These are phyloP conservation scores for Selenia dentaria DNA, from an alignment of 2,888 invertebrate species.

Conservation along the genomic window DNA sequence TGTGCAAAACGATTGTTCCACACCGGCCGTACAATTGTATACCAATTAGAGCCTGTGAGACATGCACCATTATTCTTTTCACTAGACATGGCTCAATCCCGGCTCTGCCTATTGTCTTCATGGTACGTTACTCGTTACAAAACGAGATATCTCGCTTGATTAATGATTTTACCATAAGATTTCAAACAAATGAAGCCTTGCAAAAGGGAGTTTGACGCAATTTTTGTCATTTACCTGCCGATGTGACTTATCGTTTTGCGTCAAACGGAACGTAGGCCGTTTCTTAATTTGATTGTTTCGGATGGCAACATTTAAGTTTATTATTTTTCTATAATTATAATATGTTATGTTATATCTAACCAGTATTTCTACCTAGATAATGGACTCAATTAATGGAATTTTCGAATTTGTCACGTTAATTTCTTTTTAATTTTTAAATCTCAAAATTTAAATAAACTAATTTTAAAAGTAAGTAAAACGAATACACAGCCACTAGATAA, in stretches of 20 bases:
- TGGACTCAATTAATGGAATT: too few relatives aligned
- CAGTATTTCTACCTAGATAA: too few relatives aligned
- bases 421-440: too few relatives aligned
- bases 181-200: slow-evolving; percentile 56
- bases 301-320: too few relatives aligned
- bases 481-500: too few relatives aligned
- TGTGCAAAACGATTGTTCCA: slow-evolving; percentile 55
- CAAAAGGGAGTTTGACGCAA: slow-evolving; percentile 45
- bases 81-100: slow-evolving; percentile 44
- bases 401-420: too few relatives aligned
- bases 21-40: slow-evolving; percentile 36
- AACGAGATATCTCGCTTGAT: slow-evolving; percentile 68
- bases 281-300: slow-evolving; percentile 14
- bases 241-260: slow-evolving; percentile 17
- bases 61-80: slow-evolving; percentile 53
- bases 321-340: too few relatives aligned
- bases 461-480: too few relatives aligned
- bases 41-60: slow-evolving; percentile 54
- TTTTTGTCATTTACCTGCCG: slow-evolving; percentile 16
- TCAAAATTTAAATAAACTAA: too few relatives aligned
- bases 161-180: slow-evolving; percentile 79
- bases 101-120: slow-evolving; percentile 66
- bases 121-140: slow-evolving; percentile 62
- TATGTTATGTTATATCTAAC: too few relatives aligned
- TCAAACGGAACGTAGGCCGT: slow-evolving; percentile 8